Base-by-base conservation (phyloP, 2,113 vertebrate genomes). In the Rhinogobius similis region DNA sequence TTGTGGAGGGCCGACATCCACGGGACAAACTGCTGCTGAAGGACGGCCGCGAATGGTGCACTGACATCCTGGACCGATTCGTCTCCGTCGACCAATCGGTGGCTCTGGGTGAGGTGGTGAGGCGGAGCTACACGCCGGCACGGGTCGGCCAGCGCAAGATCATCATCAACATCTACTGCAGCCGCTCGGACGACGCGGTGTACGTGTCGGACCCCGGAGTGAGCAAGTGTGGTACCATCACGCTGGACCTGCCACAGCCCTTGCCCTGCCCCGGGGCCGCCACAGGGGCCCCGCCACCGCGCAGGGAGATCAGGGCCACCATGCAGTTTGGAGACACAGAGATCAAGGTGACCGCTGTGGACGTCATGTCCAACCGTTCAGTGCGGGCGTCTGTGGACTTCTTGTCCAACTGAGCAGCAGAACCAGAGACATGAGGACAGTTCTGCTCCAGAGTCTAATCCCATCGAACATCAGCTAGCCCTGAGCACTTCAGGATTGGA, bases 261-360 rank as follows among this genome's bases (percentile, higher is more conserved):
- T 16, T 82, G 1, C 58, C 80, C 0, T 24, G 68, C 0, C 68
- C 73, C 0, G 85, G 68, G 46, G 4, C 50, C 5, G 73, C 62
- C 27, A 4, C 89, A 44, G 2, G 63, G 72, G 62, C 14, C 74
- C 77, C 12, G 50, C 89, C 68, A 94, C 52, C 14, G 52, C 52
- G 97, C 16, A 91, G 97, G 0, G 96, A 98, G 93, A 99, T 98
- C 85, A 93, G 94, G 0, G 82, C 96, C 6, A 94, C 93, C 87
- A 98, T 99, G 96, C 96, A 98, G 90, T 99, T 98, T 0, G 96
- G 97, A 1, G 97, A 99, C 91, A 98, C 97, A 0, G 97, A 99
- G 89, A 98, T 99, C 82, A 97, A 97, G 88, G 96, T 98, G 68
- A 96, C 93, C 0, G 97, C 97, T 1, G 74, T 97, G 52, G 97